phyloP scores from a whole-genome alignment of 2,113 vertebrate species.

The Smithornis capensis region DNA sequence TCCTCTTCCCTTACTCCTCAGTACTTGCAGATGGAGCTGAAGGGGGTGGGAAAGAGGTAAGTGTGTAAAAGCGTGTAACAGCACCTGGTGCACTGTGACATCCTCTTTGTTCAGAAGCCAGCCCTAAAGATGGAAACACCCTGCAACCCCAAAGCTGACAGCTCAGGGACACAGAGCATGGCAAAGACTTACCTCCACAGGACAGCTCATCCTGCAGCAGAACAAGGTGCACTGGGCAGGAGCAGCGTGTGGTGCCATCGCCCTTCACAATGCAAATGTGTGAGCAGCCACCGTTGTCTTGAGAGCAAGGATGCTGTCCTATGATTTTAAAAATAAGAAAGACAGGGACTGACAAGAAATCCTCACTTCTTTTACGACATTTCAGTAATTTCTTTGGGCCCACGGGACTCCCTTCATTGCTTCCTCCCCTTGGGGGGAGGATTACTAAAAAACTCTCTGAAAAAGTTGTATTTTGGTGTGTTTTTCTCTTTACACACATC shows the following conservation, averaged over 20 bases:
- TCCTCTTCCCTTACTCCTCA: neutral
- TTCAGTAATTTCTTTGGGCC: neutral
- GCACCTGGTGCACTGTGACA: neutral
- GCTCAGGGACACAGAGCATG: neutral
- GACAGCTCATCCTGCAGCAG: constrained; percentile 93
- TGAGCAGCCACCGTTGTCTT: constrained; percentile 94
- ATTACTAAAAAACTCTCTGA: neutral
- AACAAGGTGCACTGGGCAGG: constrained; percentile 93
- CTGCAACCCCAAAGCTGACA: neutral
- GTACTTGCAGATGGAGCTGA: neutral
- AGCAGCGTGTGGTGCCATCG: constrained; percentile 93
- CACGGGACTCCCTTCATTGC: neutral
- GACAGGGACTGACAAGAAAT: neutral
- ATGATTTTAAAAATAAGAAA: neutral
- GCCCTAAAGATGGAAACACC: neutral
- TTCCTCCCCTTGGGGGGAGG: neutral
- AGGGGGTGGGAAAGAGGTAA: neutral
- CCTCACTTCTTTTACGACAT: neutral
- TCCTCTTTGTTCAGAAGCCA: neutral
- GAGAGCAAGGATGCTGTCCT: constrained; percentile 94
- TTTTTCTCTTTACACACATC: neutral
- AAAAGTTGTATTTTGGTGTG: neutral
- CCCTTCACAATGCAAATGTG: constrained; percentile 98
- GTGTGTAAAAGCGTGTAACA: neutral
- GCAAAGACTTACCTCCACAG: constrained; percentile 85